These are phyloP conservation scores for Sciurus vulgaris DNA, from an alignment of 2,797 vertebrate species.

Conservation along the genomic window DNA sequence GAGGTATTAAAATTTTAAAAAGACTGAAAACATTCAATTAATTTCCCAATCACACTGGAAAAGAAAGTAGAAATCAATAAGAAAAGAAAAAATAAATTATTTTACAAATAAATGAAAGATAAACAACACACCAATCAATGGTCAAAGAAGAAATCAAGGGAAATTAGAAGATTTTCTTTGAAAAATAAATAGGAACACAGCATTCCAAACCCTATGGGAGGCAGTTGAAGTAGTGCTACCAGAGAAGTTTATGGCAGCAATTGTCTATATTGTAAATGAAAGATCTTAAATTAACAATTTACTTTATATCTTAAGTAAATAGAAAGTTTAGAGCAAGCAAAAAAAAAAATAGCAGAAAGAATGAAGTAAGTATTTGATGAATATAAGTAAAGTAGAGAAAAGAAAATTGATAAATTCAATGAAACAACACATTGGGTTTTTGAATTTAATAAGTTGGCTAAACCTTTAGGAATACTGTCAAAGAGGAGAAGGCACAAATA, in stretches of 20 bases:
- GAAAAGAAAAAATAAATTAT: neutral
- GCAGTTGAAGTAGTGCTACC: neutral
- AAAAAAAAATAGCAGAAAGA: neutral
- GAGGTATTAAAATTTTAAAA: neutral
- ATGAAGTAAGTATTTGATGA: neutral
- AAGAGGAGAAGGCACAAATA: neutral
- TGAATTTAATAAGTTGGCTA: neutral
- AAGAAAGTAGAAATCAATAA: neutral
- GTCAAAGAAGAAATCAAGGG: neutral
- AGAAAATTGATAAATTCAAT: neutral
- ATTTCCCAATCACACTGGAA: neutral
- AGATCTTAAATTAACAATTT: neutral
- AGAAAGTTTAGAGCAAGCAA: neutral
- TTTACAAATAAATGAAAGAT: neutral
- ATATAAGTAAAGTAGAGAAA: neutral
- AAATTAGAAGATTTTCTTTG: neutral
- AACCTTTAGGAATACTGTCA: neutral
- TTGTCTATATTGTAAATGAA: neutral
- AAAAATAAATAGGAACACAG: neutral
- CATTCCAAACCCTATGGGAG: neutral
- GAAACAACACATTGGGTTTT: neutral
- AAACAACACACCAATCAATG: neutral
- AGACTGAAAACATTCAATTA: neutral
- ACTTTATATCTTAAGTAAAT: neutral
- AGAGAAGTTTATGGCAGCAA: neutral